These are phyloP conservation scores for Mimas tiliae DNA, from an alignment of 2,888 invertebrate genomes.

Conservation along the genomic window DNA sequence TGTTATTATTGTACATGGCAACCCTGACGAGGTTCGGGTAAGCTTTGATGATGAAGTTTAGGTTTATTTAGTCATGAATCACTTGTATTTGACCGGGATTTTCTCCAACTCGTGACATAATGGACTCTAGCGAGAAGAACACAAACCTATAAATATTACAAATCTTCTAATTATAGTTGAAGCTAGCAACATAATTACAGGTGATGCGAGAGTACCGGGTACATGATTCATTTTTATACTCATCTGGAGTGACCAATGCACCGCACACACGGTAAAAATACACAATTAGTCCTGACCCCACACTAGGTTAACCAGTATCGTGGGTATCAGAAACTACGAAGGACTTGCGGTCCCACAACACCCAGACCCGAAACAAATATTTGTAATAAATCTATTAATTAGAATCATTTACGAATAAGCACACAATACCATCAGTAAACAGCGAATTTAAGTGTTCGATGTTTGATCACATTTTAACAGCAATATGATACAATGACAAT, in stretches of 20 bases:
- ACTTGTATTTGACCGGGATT: neutral
- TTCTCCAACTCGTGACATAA: neutral
- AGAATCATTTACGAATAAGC: neutral
- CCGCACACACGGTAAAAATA: no score
- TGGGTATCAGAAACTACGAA: no score
- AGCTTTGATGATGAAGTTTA: slow-evolving; percentile 17
- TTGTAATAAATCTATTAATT: neutral
- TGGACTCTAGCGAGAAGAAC: neutral
- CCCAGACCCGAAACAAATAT: no score
- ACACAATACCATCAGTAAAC: neutral
- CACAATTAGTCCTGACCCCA: no score
- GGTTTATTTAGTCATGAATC: neutral
- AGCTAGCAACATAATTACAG: no score
- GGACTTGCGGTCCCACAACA: no score
- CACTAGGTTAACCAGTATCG: no score
- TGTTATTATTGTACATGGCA: slow-evolving; percentile 13
- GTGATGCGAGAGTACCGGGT: no score
- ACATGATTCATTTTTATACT: no score
- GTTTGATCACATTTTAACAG: slow-evolving; percentile 7
- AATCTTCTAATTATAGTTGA: no score
- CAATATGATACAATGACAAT: slow-evolving; percentile 7
- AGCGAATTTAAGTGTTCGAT: neutral
- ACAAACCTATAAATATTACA: no score
- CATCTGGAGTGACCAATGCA: no score
- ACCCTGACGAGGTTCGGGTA: slow-evolving; percentile 1